Percentiles rank a stretch among this genome's conserved stretches.
Evolutionary conservation across 2,797 vertebrate genomes (phyloP).

Genomic region (Adrianichthys oophorus): DNA sequence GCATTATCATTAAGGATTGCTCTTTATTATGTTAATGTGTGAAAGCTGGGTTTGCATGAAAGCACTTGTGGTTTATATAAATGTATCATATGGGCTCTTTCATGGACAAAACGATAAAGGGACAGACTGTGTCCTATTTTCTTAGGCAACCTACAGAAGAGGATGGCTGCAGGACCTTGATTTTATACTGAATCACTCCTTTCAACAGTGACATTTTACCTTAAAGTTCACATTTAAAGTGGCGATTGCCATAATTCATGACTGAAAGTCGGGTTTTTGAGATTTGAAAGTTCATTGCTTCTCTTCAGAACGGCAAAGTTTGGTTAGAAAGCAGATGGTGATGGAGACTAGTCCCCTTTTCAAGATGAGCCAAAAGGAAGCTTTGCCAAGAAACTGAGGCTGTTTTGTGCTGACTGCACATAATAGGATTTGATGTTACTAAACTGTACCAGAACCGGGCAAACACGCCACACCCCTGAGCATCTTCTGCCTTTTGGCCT

Average conservation of each 20-base stretch:
- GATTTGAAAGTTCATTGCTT: not conserved
- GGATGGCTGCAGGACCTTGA: constrained; percentile 6
- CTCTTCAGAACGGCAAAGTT: constrained; percentile 9
- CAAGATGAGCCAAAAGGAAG: constrained; percentile 31
- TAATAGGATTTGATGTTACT: constrained; percentile 30
- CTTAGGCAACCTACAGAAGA: constrained; percentile 12
- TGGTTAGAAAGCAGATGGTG: constrained; percentile 54
- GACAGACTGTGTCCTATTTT: constrained; percentile 46
- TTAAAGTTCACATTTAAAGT: not conserved
- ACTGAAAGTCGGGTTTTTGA: too few species aligned
- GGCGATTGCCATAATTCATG: too few species aligned
- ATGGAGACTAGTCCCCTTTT: constrained; percentile 28
- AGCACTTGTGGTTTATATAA: constrained; percentile 5
- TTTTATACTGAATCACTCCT: constrained; percentile 8
- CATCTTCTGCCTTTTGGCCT: constrained; percentile 33
- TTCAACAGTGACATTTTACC: not conserved
- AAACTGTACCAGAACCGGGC: constrained; percentile 10
- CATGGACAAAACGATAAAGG: constrained; percentile 18
- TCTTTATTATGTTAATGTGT: constrained; percentile 3
- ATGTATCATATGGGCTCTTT: constrained; percentile 1
- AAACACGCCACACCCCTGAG: constrained; percentile 16
- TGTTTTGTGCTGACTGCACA: constrained; percentile 17
- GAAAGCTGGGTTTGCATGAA: constrained; percentile 6
- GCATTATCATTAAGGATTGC: not conserved
- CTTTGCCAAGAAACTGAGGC: constrained; percentile 34